A percentile compares a stretch with the other conserved stretches of the same genome.
These are phyloP conservation scores for Aspidoscelis tigris DNA, from an alignment of 2,113 vertebrate genomes.

Conservation along the genomic window DNA sequence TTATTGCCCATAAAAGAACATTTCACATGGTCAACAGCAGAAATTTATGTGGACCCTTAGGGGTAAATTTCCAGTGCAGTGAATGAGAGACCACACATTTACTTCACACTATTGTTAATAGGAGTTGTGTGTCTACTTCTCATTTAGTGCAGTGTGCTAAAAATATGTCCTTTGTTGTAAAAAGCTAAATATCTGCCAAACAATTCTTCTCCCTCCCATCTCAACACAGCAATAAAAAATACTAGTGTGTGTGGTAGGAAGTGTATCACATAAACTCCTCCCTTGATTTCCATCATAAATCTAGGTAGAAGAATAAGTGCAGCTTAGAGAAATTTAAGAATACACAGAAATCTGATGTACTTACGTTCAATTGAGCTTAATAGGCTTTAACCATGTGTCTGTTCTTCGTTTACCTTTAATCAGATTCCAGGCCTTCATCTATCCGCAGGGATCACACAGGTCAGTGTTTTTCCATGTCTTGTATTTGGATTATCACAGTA, in stretches of 20 bases:
- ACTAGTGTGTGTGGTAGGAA: neutral
- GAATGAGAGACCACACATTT: slow-evolving; percentile 64
- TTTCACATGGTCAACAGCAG: slow-evolving; percentile 74
- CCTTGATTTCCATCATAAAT: accelerated
- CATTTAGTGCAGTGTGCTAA: slow-evolving; percentile 42
- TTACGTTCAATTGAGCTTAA: slow-evolving; percentile 7
- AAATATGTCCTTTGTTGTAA: slow-evolving; percentile 49
- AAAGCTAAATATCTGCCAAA: slow-evolving; percentile 40
- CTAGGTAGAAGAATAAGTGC: accelerated
- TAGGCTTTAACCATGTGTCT: neutral
- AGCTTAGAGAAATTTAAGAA: slow-evolving; percentile 3
- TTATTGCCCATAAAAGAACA: slow-evolving; percentile 75
- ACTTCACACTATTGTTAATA: slow-evolving; percentile 66
- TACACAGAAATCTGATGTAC: neutral
- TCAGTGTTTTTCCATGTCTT: too few relatives aligned
- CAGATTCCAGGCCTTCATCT: too few relatives aligned
- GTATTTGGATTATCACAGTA: too few relatives aligned
- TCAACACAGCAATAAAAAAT: slow-evolving; percentile 18
- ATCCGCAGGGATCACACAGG: too few relatives aligned
- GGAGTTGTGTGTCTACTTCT: slow-evolving; percentile 63
- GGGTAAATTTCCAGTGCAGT: slow-evolving; percentile 70
- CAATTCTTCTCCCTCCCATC: slow-evolving; percentile 33
- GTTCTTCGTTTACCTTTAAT: neutral
- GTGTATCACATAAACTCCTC: neutral
- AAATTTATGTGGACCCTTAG: slow-evolving; percentile 77